Evolutionary conservation across 2,888 invertebrate species (phyloP), one percentile per base, ranked within the genome.

Genomic region (Incurvaria masculella): DNA sequence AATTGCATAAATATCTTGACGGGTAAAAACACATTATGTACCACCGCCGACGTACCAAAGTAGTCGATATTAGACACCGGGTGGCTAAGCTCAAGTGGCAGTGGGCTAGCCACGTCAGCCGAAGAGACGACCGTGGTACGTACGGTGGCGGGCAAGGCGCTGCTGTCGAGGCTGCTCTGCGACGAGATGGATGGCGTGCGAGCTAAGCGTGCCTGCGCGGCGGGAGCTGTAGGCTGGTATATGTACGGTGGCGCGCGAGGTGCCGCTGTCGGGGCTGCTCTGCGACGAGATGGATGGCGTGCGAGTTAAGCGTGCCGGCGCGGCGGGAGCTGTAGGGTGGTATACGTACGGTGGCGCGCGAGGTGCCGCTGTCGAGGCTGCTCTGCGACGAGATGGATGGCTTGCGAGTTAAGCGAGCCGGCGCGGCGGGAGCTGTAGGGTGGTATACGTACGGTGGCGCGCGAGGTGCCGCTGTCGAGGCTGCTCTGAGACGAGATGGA

Each of bases 201-300:
- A 53, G 87, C 85, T 20, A 91, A 80, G 27, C 87, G 79, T 2
- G 86, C 85, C 68, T 90, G 89, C 55, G 90, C 23, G 10, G 23
- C 23, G 23, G 10, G 23, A 10, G 4, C 23, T 4, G n/a, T n/a
- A n/a, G n/a, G n/a, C n/a, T n/a, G n/a, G n/a, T n/a, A n/a, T 44
- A 62, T 70, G 68, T 45, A 76, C 78, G 49, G 78, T 76, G 42
- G 76, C 78, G 69, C 85, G 79, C 45, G 85, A 82, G 53, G 85
- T 85, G 55, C 85, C 86, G 61, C 88, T 88, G 62, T 91, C 91
- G 53, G 91, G 75, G 62, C 90, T 91, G 70, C 90, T 88, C 67
- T 91, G 91, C 49, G 91, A 91, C 14, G 89, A 89, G 56, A 91
- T 86, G 23, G 90, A 91, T 21, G 90, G 88, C 1, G 91, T 91